Conservation (phyloP, 1,140 invertebrate species). For the Cyphomyrmex costatus region DNA sequence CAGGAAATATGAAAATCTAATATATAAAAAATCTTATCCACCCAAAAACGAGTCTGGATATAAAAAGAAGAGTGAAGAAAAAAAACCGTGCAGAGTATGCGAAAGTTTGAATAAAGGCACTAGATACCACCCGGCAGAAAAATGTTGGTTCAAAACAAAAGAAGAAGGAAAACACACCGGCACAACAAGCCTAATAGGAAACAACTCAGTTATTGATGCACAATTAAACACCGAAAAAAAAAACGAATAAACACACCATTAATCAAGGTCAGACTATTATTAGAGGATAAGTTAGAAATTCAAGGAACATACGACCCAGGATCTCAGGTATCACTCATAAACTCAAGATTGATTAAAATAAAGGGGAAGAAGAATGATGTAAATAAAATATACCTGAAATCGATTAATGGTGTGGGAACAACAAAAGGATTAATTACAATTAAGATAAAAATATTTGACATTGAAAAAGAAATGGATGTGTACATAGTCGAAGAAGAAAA, state of each 20-base stretch:
- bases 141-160: conserved; percentile 54
- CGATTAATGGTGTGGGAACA: too few species aligned
- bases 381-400: too few species aligned
- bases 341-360: conserved; percentile 32
- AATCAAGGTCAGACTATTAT: conserved; percentile 21
- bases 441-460: too few species aligned
- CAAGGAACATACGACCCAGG: conserved; percentile 40
- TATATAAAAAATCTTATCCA: background rate
- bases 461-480: too few species aligned
- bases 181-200: background rate
- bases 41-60: background rate
- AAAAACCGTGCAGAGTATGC: conserved; percentile 31
- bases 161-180: background rate
- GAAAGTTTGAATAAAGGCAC: conserved; percentile 14
- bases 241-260: conserved; percentile 55
- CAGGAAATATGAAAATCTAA: background rate
- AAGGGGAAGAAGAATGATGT: too few species aligned
- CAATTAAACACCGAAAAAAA: conserved; percentile 35
- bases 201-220: conserved; percentile 34
- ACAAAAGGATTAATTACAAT: too few species aligned
- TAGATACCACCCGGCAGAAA: conserved; percentile 43
- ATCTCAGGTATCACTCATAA: conserved; percentile 61
- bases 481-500: too few species aligned
- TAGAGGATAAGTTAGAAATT: conserved; percentile 47
- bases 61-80: background rate